Percentiles rank a stretch among this genome's conserved stretches.
Conservation (phyloP, 2,113 vertebrate species). For the Thamnaconus septentrionalis region DNA sequence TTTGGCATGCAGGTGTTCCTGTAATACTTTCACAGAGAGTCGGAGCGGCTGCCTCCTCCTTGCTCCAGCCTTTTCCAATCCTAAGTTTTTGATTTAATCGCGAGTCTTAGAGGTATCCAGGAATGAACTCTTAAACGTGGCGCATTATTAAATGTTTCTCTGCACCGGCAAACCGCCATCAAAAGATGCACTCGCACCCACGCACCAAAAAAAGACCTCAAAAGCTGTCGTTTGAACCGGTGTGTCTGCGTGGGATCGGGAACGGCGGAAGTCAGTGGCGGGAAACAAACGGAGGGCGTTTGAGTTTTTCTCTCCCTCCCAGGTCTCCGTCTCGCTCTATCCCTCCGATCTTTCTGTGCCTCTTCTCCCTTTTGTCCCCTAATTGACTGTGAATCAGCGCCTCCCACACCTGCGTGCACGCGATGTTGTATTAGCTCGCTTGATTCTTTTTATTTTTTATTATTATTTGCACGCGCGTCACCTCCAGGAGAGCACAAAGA, state of each 20-base stretch:
- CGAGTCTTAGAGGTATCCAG: too few species aligned
- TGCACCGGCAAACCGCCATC: not conserved
- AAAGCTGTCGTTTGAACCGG: conserved; percentile 32
- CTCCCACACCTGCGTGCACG: conserved; percentile 59
- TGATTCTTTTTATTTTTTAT: conserved; percentile 45
- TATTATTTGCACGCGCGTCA: conserved; percentile 26
- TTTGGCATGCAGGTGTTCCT: too few species aligned
- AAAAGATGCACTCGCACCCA: not conserved
- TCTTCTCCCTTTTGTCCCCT: conserved; percentile 62
- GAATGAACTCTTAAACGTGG: too few species aligned
- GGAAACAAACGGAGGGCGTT: conserved; percentile 41
- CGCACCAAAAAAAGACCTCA: conserved; percentile 11
- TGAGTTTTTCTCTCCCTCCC: conserved; percentile 44
- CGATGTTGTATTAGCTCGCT: not conserved
- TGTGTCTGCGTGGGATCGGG: conserved; percentile 73
- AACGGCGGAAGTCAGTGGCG: conserved; percentile 49
- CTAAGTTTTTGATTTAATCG: too few species aligned
- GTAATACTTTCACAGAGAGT: too few species aligned
- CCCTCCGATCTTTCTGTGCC: conserved; percentile 39
- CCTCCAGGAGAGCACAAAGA: conserved; percentile 7
- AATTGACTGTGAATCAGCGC: conserved; percentile 59
- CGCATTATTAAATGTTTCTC: not conserved
- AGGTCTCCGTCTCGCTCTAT: conserved; percentile 56
- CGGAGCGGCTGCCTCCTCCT: too few species aligned
- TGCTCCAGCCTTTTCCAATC: too few species aligned